Evolutionary conservation across 2,113 vertebrate genomes (phyloP).

Genomic region (Cinclus mexicanus): DNA sequence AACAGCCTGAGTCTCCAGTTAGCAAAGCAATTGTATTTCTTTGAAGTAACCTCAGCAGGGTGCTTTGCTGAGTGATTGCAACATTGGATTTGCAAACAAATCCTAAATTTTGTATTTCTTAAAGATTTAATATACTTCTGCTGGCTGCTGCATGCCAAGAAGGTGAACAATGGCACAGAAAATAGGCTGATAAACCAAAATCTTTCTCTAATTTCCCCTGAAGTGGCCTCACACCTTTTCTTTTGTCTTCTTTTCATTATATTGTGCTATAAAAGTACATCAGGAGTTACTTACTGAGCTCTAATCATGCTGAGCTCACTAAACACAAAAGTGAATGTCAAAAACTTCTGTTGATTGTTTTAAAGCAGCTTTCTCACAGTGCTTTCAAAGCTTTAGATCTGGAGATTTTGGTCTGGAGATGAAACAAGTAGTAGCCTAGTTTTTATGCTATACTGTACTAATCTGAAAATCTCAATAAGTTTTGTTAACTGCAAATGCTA

Average conservation of each 20-base stretch:
- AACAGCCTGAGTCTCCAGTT: neutral
- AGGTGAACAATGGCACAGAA: neutral
- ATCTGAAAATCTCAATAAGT: neutral
- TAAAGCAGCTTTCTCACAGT: neutral
- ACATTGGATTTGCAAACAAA: neutral
- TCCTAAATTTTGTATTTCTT: neutral
- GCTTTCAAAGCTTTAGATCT: neutral
- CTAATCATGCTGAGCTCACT: neutral
- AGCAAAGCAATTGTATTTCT: neutral
- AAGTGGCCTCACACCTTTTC: neutral
- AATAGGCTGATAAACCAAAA: neutral
- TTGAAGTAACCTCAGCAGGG: neutral
- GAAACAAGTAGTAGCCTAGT: neutral
- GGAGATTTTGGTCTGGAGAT: neutral
- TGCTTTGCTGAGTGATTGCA: neutral
- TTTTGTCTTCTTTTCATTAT: neutral
- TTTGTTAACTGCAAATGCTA: neutral
- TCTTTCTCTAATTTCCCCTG: neutral
- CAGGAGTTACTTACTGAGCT: neutral
- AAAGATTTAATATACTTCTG: neutral
- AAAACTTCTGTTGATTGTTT: neutral
- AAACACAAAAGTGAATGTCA: neutral
- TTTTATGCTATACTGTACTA: neutral
- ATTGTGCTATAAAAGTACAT: neutral
- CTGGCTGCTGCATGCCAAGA: neutral